phyloP scores from a whole-genome alignment of 2,888 invertebrate species.

The Idaea aversata region DNA sequence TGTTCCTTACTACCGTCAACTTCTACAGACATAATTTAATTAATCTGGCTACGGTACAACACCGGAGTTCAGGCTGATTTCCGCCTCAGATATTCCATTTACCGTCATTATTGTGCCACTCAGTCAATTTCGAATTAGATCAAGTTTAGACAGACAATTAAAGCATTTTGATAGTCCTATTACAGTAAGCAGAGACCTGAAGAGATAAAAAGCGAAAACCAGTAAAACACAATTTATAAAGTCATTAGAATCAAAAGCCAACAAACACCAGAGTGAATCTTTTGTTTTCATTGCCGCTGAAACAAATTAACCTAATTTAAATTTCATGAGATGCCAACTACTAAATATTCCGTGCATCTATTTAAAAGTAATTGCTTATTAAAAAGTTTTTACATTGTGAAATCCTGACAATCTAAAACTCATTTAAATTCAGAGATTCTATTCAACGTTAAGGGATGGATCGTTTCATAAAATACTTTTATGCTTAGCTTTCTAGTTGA shows the following conservation, averaged over 20 bases:
- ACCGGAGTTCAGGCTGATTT: conserved; percentile 65
- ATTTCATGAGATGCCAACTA: conserved; percentile 23
- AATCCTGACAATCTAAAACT: conserved; percentile 40
- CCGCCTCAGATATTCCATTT: conserved; percentile 70
- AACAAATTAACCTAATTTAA: conserved; percentile 18
- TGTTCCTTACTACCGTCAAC: conserved; percentile 40
- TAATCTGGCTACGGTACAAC: conserved; percentile 66
- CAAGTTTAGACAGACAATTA: conserved; percentile 45
- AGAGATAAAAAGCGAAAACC: not conserved
- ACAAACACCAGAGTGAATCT: conserved; percentile 5
- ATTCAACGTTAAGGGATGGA: conserved; percentile 49
- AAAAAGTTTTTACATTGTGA: conserved; percentile 32
- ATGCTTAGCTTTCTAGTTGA: conserved; percentile 54
- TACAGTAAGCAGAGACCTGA: not conserved
- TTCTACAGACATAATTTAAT: conserved; percentile 70
- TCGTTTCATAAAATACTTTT: conserved; percentile 62
- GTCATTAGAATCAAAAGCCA: conserved; percentile 4
- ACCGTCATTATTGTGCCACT: conserved; percentile 67
- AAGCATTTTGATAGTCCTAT: conserved; percentile 12
- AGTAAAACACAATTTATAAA: conserved; percentile 8
- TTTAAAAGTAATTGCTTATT: conserved; percentile 24
- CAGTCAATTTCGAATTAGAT: conserved; percentile 55
- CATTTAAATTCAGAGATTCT: conserved; percentile 49
- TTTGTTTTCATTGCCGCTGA: conserved; percentile 14
- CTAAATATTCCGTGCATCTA: conserved; percentile 20